Percentiles rank a stretch among this genome's conserved stretches.
Conservation (phyloP, 2,797 vertebrate species). For the Paratrypauchen microcephalus region DNA sequence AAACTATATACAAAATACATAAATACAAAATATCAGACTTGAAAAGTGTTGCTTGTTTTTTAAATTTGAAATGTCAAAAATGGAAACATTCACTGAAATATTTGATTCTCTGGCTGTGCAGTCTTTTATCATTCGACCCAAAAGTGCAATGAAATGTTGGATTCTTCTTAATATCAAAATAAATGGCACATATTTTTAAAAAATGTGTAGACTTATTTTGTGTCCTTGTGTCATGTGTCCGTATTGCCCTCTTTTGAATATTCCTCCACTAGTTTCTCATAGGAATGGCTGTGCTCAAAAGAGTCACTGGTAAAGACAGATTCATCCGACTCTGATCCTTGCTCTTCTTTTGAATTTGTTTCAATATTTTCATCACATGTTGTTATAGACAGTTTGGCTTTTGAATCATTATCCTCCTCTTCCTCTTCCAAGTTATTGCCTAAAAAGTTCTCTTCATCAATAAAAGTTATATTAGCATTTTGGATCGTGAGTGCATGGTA, state of each 20-base stretch:
- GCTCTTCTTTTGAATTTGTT: conserved; percentile 82
- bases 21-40: conserved; percentile 33
- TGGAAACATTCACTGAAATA: conserved; percentile 25
- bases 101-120: conserved; percentile 24
- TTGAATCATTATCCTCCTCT: conserved; percentile 57
- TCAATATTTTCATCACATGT: conserved; percentile 82
- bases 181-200: conserved; percentile 11
- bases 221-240: conserved; percentile 40
- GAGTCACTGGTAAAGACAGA: conserved; percentile 87
- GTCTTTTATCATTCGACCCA: conserved; percentile 22
- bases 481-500: conserved; percentile 86
- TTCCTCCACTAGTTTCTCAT: conserved; percentile 90
- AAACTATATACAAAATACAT: conserved; percentile 39
- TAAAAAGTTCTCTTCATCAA: conserved; percentile 81
- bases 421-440: conserved; percentile 69
- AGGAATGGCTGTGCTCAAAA: conserved; percentile 84
- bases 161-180: conserved; percentile 33
- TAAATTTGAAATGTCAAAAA: conserved; percentile 10
- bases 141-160: conserved; percentile 27
- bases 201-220: neutral
- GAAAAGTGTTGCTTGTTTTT: conserved; percentile 24
- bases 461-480: conserved; percentile 88
- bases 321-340: conserved; percentile 84
- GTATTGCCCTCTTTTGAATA: conserved; percentile 86
- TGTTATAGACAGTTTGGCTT: conserved; percentile 73